Conservation (phyloP, 2,797 vertebrate genomes). For the Melopsittacus undulatus region DNA sequence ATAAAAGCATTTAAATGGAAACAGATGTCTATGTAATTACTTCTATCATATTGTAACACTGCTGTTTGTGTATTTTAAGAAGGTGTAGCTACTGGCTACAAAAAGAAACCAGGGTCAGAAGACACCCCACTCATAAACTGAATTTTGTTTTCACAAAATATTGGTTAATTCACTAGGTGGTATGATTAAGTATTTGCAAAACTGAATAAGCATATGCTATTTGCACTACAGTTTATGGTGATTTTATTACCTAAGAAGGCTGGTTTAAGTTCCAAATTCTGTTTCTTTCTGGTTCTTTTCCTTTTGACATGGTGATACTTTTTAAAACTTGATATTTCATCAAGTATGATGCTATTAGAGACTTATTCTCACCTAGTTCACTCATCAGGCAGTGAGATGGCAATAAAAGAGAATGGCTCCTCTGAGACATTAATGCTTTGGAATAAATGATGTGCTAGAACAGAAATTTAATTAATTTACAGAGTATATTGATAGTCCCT, state of each 20-base stretch:
- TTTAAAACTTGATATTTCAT: conserved; percentile 94
- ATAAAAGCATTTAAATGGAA: conserved; percentile 60
- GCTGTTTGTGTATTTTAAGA: conserved; percentile 14
- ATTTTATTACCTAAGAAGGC: background rate
- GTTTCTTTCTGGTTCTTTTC: conserved; percentile 65
- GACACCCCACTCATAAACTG: background rate
- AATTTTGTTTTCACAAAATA: background rate
- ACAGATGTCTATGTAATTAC: conserved; percentile 61
- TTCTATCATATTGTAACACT: background rate
- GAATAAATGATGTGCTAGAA: conserved; percentile 99
- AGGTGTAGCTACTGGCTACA: conserved; percentile 1
- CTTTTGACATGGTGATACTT: conserved; percentile 76
- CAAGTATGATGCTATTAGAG: conserved; percentile 95
- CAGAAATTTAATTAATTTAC: conserved; percentile 99
- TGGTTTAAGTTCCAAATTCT: conserved; percentile 21
- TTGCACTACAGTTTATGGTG: background rate
- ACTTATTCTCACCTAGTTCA: conserved; percentile 95
- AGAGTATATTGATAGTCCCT: conserved; percentile 99
- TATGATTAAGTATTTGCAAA: background rate
- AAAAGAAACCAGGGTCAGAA: background rate
- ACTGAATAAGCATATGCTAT: background rate
- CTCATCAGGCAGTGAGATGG: conserved; percentile 96
- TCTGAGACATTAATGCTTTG: conserved; percentile 92
- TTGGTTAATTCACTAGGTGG: background rate
- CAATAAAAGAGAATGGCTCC: conserved; percentile 99